Percentiles rank a stretch among this genome's conserved stretches.
phyloP scores from a whole-genome alignment of 2,797 vertebrate genomes.

The Sparus aurata region DNA sequence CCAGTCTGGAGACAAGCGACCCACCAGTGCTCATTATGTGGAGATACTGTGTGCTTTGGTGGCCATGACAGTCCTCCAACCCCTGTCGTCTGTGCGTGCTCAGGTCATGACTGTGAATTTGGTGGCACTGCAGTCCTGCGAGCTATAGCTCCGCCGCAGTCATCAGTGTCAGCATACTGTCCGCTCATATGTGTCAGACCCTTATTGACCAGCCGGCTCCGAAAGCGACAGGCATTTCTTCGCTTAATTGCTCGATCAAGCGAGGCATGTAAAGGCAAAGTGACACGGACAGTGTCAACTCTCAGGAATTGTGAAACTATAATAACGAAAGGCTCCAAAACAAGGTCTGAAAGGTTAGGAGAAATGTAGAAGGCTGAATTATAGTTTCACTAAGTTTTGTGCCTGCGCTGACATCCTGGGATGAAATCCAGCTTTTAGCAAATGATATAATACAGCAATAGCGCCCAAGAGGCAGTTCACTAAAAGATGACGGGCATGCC shows the following conservation, averaged over 20 bases:
- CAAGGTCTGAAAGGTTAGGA: constrained; percentile 19
- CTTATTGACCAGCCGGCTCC: constrained; percentile 54
- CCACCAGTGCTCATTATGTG: constrained; percentile 76
- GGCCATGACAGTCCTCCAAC: constrained; percentile 65
- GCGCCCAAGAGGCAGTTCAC: constrained; percentile 40
- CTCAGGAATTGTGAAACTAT: constrained; percentile 34
- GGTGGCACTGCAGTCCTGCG: constrained; percentile 50
- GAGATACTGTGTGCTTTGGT: constrained; percentile 45
- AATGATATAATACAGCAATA: constrained; percentile 36
- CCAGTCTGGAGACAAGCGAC: constrained; percentile 65
- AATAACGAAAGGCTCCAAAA: constrained; percentile 35
- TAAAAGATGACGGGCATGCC: constrained; percentile 34
- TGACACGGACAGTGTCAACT: constrained; percentile 51
- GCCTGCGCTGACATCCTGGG: constrained; percentile 38
- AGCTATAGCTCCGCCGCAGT: constrained; percentile 61
- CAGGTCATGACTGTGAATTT: constrained; percentile 72
- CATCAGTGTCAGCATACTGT: constrained; percentile 71
- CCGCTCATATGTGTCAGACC: constrained; percentile 52
- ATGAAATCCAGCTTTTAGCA: constrained; percentile 51
- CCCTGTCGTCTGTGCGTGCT: constrained; percentile 46
- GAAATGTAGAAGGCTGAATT: constrained; percentile 29
- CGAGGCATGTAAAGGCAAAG: constrained; percentile 60
- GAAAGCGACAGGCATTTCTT: constrained; percentile 49
- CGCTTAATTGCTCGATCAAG: constrained; percentile 70
- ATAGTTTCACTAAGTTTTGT: constrained; percentile 42